Base-by-base conservation (phyloP, 2,797 vertebrate genomes). In the Alosa sapidissima region DNA sequence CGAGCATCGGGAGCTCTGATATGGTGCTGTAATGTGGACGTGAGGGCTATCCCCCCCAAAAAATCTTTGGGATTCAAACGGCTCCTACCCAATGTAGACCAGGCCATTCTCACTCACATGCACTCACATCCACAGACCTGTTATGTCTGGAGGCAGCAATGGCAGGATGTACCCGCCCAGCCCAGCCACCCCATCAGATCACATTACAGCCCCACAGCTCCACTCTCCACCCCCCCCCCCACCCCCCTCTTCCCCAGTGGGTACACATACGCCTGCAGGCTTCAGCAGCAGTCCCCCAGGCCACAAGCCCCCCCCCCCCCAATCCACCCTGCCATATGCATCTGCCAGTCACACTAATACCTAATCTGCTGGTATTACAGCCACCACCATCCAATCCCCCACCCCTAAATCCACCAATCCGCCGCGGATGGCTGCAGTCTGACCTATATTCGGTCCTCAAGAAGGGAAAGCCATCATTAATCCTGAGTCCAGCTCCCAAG, bases 281-380 rank as follows among this genome's bases (percentile, higher is more conserved):
- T 65, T 10, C n/a, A 65, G 2, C 8, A 33, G 55, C 24, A 65
- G 8, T 1, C 62, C 2, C 24, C 24, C 24, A 28, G 10, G 8
- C 8, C 24, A 33, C 62, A 62, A 21, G n/a, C 62, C 10, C n/a
- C 9, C 24, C 8, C 60, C 65, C 8, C 14, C 68, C 68, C 36
- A 36, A 45, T 6, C 2, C 68, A 75, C 68, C 14, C 11, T 10
- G 33, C 65, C 68, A 78, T 47, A 78, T 47, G 41, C 41, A 47
- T 78, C 72, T 78, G 41, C 41, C 72, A 47, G 72, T 78, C 72
- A 45, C 72, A 47, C 36, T 78, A 78, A 78, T 78, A 47, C 41
- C 41, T 36, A 78, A 21, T 45, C 41, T 78, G 72, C 16, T 47
- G 41, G 72, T 21, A 45, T 78, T 47, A 47, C 41, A 47, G 72